Conservation (phyloP, 2,888 invertebrate genomes). For the Drosophila meridiana region DNA sequence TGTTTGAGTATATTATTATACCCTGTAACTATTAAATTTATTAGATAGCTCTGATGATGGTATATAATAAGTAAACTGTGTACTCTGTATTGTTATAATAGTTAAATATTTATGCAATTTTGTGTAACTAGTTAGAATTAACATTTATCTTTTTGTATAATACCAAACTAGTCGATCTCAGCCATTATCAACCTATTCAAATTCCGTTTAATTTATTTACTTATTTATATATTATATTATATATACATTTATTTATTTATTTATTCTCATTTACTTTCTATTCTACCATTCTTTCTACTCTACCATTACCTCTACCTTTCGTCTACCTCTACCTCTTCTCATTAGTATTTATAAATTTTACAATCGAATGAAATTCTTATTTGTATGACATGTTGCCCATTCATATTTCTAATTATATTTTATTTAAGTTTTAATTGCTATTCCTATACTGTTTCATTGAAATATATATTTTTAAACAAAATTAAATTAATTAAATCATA, state of each 20-base stretch:
- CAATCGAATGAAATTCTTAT: too few species aligned
- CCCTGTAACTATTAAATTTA: not conserved
- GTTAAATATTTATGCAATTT: not conserved
- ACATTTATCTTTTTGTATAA: not conserved
- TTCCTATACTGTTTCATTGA: not conserved
- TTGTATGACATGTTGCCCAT: not conserved
- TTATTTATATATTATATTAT: too few species aligned
- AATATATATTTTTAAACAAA: too few species aligned
- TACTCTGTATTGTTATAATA: not conserved
- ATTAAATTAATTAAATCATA: too few species aligned
- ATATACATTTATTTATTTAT: too few species aligned
- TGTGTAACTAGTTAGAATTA: not conserved
- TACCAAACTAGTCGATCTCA: not conserved
- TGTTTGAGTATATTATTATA: constrained; percentile 18
- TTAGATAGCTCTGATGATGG: not conserved
- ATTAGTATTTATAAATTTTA: too few species aligned
- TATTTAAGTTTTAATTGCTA: not conserved
- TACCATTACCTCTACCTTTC: too few species aligned
- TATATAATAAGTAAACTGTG: not conserved
- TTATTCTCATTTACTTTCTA: too few species aligned
- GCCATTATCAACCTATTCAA: not conserved
- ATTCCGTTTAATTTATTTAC: not conserved
- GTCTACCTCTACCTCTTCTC: too few species aligned
- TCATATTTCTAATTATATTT: not conserved
- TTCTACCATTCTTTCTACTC: too few species aligned